phyloP scores from a whole-genome alignment of 2,113 vertebrate genomes.

The Cyanoderma ruficeps region DNA sequence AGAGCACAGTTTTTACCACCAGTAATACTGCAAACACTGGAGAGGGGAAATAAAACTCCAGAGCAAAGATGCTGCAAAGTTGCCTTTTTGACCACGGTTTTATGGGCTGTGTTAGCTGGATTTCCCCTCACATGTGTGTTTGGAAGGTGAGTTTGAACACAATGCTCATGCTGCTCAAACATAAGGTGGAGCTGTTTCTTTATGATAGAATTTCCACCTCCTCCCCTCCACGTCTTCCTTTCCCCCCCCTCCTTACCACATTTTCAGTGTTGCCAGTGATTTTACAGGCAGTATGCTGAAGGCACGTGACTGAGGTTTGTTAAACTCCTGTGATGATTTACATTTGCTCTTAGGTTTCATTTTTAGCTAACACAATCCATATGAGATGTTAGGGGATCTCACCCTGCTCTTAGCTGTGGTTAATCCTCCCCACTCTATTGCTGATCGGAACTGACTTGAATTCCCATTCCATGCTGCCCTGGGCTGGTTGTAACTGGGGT shows the following conservation, averaged over 20 bases:
- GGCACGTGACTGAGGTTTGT: background rate
- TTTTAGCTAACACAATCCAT: background rate
- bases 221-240: background rate
- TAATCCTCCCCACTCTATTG: background rate
- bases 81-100: background rate
- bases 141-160: background rate
- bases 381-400: background rate
- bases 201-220: background rate
- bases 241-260: background rate
- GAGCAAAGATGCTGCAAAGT: background rate
- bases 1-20: constrained; percentile 12
- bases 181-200: constrained; percentile 36
- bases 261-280: background rate
- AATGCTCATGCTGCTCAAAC: background rate
- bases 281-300: background rate
- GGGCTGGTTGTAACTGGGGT: background rate
- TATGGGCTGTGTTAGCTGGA: background rate
- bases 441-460: background rate
- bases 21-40: background rate
- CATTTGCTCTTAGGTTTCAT: background rate
- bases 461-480: background rate
- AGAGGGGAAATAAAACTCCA: constrained; percentile 22
- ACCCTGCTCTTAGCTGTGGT: background rate
- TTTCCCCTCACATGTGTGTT: background rate
- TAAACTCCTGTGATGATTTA: background rate